Base-by-base conservation (phyloP, 1,140 invertebrate species). In the Semibalanus balanoides region DNA sequence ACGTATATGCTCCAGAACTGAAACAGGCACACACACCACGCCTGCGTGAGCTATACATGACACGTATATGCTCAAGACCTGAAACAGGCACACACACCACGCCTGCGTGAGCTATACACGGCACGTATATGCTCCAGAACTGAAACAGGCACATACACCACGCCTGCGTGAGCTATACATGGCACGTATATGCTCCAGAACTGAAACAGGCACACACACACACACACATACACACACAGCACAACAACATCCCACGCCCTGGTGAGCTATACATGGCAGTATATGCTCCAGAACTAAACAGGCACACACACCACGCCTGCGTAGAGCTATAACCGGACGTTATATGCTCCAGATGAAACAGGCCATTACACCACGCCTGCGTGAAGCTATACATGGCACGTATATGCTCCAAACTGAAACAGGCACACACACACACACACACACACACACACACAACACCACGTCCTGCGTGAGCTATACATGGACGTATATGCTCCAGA, bases 1-100 rank as follows among this genome's bases (percentile, higher is more conserved):
- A 91, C 91, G 84, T 93, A 95, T 74, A 91, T 91, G 51, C 90
- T 92, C 92, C 93, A 95, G 84, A 94, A 93, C 92, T 95, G 86
- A 30, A 79, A 77, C 28, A 76, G 75, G 43, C 28, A 74, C 51
- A 25, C 11, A 40, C 35, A 40, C n/a, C n/a, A n/a, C n/a, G n/a
- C n/a, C n/a, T n/a, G n/a, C n/a, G n/a, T 93, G 92, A 29, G 91
- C 88, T 75, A 89, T 88, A 82, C 93, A 95, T 3, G 90, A 89
- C 73, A 91, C 91, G 84, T 93, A 95, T 74, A 91, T 91, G 51
- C 90, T 92, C 92, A 92, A 95, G 84, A 94, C 93, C 92, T 95
- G 86, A 30, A 79, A 77, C 28, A 76, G 75, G 43, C 28, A 74
- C 51, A 25, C 11, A 40, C 35, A 40, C n/a, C n/a, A n/a, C n/a